Base-by-base conservation (phyloP, 2,113 vertebrate genomes). In the Scophthalmus maximus region DNA sequence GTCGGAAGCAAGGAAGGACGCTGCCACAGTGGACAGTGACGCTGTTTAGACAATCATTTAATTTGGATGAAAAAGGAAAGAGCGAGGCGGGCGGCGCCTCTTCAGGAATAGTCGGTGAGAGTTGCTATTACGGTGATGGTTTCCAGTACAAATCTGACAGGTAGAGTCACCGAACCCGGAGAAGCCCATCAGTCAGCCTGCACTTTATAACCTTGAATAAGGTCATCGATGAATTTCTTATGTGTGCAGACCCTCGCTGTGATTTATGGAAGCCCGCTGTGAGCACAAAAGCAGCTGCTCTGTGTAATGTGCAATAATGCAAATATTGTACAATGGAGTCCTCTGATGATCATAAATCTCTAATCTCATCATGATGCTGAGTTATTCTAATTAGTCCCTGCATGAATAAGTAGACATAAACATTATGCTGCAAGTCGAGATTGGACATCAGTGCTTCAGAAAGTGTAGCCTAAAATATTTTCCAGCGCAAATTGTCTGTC, bases 181-280 rank as follows among this genome's bases (percentile, higher is more conserved):
- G 66, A 73, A 62, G 71, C 52, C 73, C 78, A 90, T 91, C 88
- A 90, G 67, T 92, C 79, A 90, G 73, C 56, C 46, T 68, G 58
- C 65, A 64, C 76, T 75, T 68, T 68, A 66, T 89, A 83, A 84
- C 91, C 86, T 90, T 88, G 81, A 78, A 68, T 47, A 62, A 86
- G 75, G 85, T 83, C 76, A 72, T 53, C 88, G 85, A 83, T 83
- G 87, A 81, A 89, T 91, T 80, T 81, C 81, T 68, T 60, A 78
- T 34, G 51, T 74, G 66, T 70, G 47, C 30, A n/a, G n/a, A 53
- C 63, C 60, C 81, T 82, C 55, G 46, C 46, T 40, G 14, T 79
- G 70, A 87, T 90, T 87, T 84, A 89, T 92, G 82, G 82, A 79
- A 46, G 79, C 55, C 79, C 80, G 65, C 79, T 69, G 76, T 67